Conservation (phyloP, 2,797 vertebrate genomes). For the Trematomus bernacchii region DNA sequence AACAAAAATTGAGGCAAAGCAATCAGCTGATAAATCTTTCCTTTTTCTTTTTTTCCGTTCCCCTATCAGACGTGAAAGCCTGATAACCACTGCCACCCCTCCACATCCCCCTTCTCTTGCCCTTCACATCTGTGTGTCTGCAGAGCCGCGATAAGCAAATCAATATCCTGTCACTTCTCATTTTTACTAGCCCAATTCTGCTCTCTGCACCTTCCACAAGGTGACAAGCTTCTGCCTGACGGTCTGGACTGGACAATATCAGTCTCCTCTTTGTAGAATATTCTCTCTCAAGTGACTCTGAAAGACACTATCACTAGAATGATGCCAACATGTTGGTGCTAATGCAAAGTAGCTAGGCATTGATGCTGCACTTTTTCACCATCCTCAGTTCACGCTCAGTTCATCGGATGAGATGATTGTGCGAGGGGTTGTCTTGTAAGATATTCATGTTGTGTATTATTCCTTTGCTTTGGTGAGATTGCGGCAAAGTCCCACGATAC, state of each 20-base stretch:
- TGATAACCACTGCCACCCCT: constrained; percentile 84
- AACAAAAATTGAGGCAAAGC: constrained; percentile 85
- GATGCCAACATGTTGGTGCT: constrained; percentile 50
- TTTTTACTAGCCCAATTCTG: constrained; percentile 88
- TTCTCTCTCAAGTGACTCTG: constrained; percentile 72
- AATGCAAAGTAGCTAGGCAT: constrained; percentile 34
- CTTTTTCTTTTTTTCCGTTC: constrained; percentile 71
- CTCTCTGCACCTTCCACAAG: constrained; percentile 86
- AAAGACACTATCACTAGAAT: constrained; percentile 62
- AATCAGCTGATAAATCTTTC: constrained; percentile 86
- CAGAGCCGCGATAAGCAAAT: constrained; percentile 89
- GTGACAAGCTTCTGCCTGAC: constrained; percentile 83
- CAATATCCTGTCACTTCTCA: constrained; percentile 91
- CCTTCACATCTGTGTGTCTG: constrained; percentile 88
- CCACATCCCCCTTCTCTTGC: constrained; percentile 75
- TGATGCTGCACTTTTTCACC: constrained; percentile 33
- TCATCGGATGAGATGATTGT: constrained; percentile 50
- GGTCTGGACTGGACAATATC: constrained; percentile 80
- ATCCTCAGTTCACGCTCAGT: constrained; percentile 39
- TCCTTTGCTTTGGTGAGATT: constrained; percentile 38
- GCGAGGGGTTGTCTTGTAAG: constrained; percentile 23
- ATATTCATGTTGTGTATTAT: constrained; percentile 49
- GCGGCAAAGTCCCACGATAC: not conserved
- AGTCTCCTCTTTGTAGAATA: constrained; percentile 73
- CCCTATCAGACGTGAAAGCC: constrained; percentile 86